phyloP scores from a whole-genome alignment of 2,888 invertebrate species.

The Pomacea canaliculata region DNA sequence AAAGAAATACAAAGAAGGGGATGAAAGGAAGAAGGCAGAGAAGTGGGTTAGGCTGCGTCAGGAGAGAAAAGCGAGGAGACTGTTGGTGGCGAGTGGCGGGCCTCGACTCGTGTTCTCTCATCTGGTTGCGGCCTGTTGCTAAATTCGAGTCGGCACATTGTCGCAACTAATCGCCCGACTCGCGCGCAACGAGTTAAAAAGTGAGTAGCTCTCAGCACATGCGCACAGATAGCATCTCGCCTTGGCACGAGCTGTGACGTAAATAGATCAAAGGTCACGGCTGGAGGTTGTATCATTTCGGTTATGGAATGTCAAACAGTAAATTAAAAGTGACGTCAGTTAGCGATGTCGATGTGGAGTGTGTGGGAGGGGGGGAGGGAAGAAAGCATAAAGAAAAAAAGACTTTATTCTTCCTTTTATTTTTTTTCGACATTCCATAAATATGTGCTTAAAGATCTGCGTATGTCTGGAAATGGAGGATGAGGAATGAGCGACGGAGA shows the following conservation, averaged over 20 bases:
- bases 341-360: background rate
- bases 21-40: background rate
- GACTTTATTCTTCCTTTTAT: no score
- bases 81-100: no score
- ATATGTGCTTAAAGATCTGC: no score
- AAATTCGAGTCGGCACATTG: conserved; percentile 23
- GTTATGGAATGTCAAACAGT: conserved; percentile 1
- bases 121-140: conserved; percentile 1
- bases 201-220: conserved; percentile 26
- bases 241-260: conserved; percentile 20
- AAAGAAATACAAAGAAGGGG: background rate
- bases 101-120: background rate
- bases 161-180: conserved; percentile 18
- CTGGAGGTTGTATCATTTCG: conserved; percentile 11
- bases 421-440: no score
- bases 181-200: conserved; percentile 24
- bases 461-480: no score
- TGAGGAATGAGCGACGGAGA: no score
- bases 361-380: background rate
- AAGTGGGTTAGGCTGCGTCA: background rate
- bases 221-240: conserved; percentile 25
- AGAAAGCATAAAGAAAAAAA: background rate
- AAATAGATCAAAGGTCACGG: conserved; percentile 5
- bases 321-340: background rate
- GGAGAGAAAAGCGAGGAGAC: background rate